phyloP scores from a whole-genome alignment of 2,113 vertebrate species.

The Cettia cetti region DNA sequence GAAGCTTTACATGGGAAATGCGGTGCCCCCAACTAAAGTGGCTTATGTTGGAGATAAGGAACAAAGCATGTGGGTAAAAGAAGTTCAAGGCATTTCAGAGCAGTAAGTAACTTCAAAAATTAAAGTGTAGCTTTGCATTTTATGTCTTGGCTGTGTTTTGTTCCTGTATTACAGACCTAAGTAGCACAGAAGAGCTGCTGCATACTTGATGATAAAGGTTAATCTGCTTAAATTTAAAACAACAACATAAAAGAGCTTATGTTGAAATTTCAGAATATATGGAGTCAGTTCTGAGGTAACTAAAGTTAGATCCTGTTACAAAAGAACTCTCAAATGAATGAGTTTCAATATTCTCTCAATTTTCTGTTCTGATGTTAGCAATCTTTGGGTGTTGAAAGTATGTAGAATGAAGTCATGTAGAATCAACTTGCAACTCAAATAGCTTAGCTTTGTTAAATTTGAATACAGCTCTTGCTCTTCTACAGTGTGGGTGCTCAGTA shows the following conservation, averaged over 20 bases:
- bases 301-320: neutral
- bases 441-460: neutral
- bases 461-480: neutral
- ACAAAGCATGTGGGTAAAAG: constrained; percentile 89
- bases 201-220: neutral
- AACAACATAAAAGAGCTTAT: neutral
- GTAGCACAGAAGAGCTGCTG: neutral
- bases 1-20: constrained; percentile 78
- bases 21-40: constrained; percentile 84
- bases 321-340: neutral
- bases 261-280: neutral
- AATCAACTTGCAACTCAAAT: neutral
- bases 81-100: constrained; percentile 90
- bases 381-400: neutral
- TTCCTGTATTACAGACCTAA: neutral
- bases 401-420: neutral
- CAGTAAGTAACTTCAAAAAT: constrained; percentile 76
- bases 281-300: neutral
- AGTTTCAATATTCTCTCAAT: neutral
- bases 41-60: constrained; percentile 85
- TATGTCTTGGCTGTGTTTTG: neutral
- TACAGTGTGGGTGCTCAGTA: neutral
- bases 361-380: neutral
- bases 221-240: neutral
- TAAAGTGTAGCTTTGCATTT: neutral